These are phyloP conservation scores for Diploscapter pachys DNA, from an alignment of 1,140 invertebrate genomes.

Conservation along the genomic window DNA sequence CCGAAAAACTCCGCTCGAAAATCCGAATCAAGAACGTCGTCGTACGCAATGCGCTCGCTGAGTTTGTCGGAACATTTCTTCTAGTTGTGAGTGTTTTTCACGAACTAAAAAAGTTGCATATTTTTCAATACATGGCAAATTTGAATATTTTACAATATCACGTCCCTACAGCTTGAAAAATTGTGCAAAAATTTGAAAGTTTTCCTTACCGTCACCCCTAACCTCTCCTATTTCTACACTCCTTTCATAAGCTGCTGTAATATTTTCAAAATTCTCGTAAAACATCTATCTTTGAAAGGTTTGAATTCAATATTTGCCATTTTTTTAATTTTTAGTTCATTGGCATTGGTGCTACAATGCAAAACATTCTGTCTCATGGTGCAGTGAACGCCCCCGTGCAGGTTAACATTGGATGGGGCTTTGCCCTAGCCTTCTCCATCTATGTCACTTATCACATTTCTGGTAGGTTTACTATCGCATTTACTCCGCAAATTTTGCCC, in stretches of 20 bases:
- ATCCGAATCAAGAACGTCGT: constrained; percentile 34
- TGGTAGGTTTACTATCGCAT: constrained; percentile 7
- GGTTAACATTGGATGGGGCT: constrained; percentile 43
- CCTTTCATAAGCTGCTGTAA: too few species aligned
- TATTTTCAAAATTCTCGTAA: too few species aligned
- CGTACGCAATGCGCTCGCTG: constrained; percentile 32
- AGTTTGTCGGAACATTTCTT: constrained; percentile 37
- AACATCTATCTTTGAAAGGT: too few species aligned
- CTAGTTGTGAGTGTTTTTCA: constrained; percentile 4
- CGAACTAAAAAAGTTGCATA: too few species aligned
- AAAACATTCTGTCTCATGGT: constrained; percentile 40
- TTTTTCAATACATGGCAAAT: too few species aligned
- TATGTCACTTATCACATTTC: constrained; percentile 35
- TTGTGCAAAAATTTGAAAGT: too few species aligned
- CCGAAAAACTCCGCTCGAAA: constrained; percentile 32
- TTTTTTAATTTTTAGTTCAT: constrained; percentile 6
- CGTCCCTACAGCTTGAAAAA: too few species aligned
- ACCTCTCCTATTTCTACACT: too few species aligned
- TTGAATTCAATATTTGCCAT: too few species aligned
- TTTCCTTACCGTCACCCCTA: too few species aligned
- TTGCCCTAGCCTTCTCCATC: constrained; percentile 40
- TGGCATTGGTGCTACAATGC: constrained; percentile 36
- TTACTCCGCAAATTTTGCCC: background rate
- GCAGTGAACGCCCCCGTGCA: constrained; percentile 43
- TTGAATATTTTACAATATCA: too few species aligned